Evolutionary conservation across 2,113 vertebrate species (phyloP).

Genomic region (Calidris pugnax): DNA sequence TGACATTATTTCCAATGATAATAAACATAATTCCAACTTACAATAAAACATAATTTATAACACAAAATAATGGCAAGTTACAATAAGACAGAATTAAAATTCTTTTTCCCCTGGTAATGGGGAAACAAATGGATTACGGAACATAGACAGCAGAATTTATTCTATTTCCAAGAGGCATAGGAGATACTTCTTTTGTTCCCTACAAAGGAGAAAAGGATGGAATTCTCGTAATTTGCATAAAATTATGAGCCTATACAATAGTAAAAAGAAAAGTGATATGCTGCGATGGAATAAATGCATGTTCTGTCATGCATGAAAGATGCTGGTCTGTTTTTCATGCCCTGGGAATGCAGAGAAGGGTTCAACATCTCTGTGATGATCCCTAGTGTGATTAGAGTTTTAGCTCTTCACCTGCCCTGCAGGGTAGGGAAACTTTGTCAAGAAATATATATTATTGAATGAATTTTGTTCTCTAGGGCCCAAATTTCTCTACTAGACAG

Average conservation of each 20-base stretch:
- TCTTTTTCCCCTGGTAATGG: neutral
- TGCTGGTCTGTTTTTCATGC: neutral
- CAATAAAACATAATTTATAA: neutral
- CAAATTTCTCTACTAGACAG: neutral
- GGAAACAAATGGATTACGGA: neutral
- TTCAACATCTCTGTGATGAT: neutral
- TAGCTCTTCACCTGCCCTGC: neutral
- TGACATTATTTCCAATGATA: neutral
- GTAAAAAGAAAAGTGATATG: neutral
- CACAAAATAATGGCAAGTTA: neutral
- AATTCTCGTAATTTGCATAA: neutral
- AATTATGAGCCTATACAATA: neutral
- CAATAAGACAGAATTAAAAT: neutral
- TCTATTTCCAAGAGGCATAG: neutral
- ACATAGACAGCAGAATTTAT: neutral
- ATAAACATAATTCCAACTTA: neutral
- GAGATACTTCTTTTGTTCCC: neutral
- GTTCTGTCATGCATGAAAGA: neutral
- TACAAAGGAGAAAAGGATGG: neutral
- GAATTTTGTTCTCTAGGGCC: neutral
- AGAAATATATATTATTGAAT: neutral
- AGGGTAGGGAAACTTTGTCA: neutral
- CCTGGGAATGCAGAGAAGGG: neutral
- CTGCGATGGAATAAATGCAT: fast-evolving
- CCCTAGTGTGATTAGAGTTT: neutral